These are phyloP conservation scores for Meteorus cinctellus DNA, from an alignment of 2,888 invertebrate genomes.

Conservation along the genomic window DNA sequence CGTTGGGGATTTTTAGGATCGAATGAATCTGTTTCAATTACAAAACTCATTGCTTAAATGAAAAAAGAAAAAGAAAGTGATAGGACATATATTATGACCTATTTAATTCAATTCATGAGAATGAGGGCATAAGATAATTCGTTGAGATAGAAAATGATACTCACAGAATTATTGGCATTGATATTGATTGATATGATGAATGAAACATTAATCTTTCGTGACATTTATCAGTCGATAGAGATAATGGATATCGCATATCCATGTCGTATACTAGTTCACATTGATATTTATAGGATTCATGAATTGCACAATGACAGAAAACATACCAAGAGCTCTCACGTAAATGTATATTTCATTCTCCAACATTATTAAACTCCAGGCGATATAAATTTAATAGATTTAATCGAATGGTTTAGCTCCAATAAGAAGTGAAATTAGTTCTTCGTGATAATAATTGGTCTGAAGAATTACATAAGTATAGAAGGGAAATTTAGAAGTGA, in stretches of 20 bases:
- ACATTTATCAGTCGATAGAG: neutral
- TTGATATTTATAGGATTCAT: neutral
- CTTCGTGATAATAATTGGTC: neutral
- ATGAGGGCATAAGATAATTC: too few relatives aligned
- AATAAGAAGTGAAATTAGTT: neutral
- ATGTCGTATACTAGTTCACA: neutral
- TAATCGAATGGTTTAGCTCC: neutral
- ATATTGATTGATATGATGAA: neutral
- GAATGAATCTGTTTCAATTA: slow-evolving; percentile 62
- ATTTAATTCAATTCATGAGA: too few relatives aligned
- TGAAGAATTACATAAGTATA: slow-evolving; percentile 12
- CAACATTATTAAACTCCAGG: neutral
- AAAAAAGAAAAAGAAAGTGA: neutral
- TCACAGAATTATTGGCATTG: neutral
- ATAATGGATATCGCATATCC: too few relatives aligned
- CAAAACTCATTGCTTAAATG: slow-evolving; percentile 32
- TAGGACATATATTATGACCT: neutral
- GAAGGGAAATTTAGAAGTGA: slow-evolving; percentile 1
- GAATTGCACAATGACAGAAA: neutral
- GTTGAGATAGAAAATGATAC: too few relatives aligned
- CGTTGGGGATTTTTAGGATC: slow-evolving; percentile 44
- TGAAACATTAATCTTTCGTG: neutral
- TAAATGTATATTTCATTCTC: neutral
- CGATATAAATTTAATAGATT: neutral
- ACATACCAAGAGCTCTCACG: neutral